Conservation (phyloP, 2,888 invertebrate species). For the Drosophila cognata region DNA sequence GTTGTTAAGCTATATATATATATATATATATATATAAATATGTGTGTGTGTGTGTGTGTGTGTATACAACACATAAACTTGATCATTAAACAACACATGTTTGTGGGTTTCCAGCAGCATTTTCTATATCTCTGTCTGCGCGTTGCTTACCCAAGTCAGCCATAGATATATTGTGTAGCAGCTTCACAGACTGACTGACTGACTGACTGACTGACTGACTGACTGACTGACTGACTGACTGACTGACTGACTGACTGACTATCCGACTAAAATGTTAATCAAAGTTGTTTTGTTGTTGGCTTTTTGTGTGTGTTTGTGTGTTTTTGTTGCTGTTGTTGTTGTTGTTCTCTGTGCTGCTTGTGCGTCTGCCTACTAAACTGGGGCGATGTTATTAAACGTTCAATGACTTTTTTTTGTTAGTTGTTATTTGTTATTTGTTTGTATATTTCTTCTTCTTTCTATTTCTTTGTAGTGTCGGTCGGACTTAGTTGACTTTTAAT, state of each 20-base stretch:
- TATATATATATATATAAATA: neutral
- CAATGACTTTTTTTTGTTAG: constrained; percentile 61
- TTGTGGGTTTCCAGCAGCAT: constrained; percentile 37
- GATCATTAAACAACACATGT: constrained; percentile 53
- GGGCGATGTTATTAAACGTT: constrained; percentile 71
- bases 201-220: constrained; percentile 18
- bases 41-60: neutral
- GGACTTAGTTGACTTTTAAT: constrained; percentile 29
- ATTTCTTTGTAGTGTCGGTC: constrained; percentile 34
- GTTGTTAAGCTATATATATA: constrained; percentile 12
- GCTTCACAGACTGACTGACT: constrained; percentile 11
- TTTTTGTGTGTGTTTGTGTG: too few relatives aligned
- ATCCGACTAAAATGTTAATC: too few relatives aligned
- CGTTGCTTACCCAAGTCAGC: constrained; percentile 5
- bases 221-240: constrained; percentile 10
- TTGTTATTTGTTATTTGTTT: constrained; percentile 19
- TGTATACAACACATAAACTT: constrained; percentile 26
- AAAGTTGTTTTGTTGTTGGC: too few relatives aligned
- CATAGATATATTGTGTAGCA: neutral
- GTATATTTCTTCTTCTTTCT: constrained; percentile 7
- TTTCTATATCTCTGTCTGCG: constrained; percentile 29
- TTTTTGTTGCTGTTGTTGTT: constrained; percentile 15
- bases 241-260: constrained; percentile 12
- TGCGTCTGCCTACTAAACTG: constrained; percentile 51
- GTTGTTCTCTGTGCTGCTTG: neutral